Conservation (phyloP, 2,888 invertebrate species). For the Diaphora mendica region DNA sequence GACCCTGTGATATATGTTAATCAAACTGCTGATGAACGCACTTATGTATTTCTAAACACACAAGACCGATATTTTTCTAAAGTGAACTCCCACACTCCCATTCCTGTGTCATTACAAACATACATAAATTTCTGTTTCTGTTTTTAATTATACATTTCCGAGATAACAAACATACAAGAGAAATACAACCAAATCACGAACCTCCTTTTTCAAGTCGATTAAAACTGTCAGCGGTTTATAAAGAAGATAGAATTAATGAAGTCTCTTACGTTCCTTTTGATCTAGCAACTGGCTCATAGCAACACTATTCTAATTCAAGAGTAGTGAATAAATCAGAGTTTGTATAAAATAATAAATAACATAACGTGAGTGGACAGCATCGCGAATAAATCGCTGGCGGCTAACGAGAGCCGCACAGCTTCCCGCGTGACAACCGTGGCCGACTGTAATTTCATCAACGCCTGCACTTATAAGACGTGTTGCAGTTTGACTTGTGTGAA, state of each 20-base stretch:
- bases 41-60: too few species aligned
- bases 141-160: too few species aligned
- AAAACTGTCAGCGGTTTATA: not conserved
- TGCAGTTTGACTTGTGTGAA: slow-evolving; percentile 10
- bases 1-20: too few species aligned
- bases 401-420: slow-evolving; percentile 57
- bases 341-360: slow-evolving; percentile 65
- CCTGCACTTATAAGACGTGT: slow-evolving; percentile 12
- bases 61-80: too few species aligned
- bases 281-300: not conserved
- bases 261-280: not conserved
- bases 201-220: not conserved
- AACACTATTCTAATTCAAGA: slow-evolving; percentile 1
- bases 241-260: not conserved
- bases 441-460: slow-evolving; percentile 57
- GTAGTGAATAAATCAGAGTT: slow-evolving; percentile 44
- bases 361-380: slow-evolving; percentile 58
- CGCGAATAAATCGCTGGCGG: slow-evolving; percentile 63
- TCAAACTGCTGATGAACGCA: too few species aligned
- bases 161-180: too few species aligned
- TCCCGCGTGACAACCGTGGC: slow-evolving; percentile 51
- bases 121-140: too few species aligned
- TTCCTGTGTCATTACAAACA: too few species aligned
- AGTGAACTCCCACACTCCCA: too few species aligned
- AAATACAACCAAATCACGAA: not conserved